Percentiles rank a stretch among this genome's conserved stretches.
Evolutionary conservation across 2,797 vertebrate species (phyloP).

Genomic region (Taenioides sp.): DNA sequence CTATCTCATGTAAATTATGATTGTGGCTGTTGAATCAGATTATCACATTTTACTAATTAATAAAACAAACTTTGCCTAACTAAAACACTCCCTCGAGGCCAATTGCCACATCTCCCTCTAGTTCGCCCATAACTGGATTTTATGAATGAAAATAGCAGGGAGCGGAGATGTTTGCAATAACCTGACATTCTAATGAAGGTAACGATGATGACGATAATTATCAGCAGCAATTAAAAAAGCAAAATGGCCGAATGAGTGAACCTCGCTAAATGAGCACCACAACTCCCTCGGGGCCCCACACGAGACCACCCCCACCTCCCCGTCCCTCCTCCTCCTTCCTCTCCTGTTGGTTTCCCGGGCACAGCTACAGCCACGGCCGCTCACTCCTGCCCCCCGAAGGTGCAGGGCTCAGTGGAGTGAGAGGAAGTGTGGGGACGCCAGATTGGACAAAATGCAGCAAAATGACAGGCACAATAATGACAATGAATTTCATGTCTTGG

Average conservation of each 20-base stretch:
- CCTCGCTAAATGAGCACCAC: constrained; percentile 90
- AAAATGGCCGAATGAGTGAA: constrained; percentile 82
- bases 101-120: neutral
- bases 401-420: constrained; percentile 94
- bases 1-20: neutral
- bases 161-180: constrained; percentile 52
- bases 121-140: constrained; percentile 43
- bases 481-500: constrained; percentile 98
- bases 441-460: constrained; percentile 94
- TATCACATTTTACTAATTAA: neutral
- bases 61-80: neutral
- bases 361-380: constrained; percentile 61
- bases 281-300: constrained; percentile 85
- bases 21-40: neutral
- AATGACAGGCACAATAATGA: constrained; percentile 99
- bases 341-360: constrained; percentile 48
- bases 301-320: constrained; percentile 1
- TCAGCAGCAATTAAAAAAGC: constrained; percentile 77
- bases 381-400: constrained; percentile 90
- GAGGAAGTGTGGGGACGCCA: constrained; percentile 83
- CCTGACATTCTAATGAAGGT: constrained; percentile 66
- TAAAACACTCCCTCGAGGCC: neutral
- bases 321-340: constrained; percentile 5
- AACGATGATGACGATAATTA: constrained; percentile 73
- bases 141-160: constrained; percentile 60